Evolutionary conservation across 2,113 vertebrate species (phyloP), one percentile per base, ranked within the genome.

Genomic region (Puntigrus tetrazona): DNA sequence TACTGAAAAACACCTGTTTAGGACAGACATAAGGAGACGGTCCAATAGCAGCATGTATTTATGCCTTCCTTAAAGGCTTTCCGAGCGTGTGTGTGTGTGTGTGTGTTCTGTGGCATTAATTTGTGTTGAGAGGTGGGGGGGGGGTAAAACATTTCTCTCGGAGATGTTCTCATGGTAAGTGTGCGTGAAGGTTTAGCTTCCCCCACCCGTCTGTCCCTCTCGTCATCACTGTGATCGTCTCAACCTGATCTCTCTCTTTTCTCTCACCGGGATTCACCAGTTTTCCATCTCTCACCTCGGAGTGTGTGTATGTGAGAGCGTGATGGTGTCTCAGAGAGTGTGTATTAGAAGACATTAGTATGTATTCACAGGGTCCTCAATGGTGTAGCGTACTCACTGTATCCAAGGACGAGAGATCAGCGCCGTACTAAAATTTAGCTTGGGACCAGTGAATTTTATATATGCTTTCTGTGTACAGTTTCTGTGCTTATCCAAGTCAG

Each of bases 221-320:
- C 88, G 86, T 91, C 78, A 80, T 65, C n/a, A 10, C n/a, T 86
- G 91, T 93, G 89, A 92, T 92, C 91, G 90, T 92, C 86, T 89
- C 88, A 90, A 91, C 91, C 90, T 88, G 87, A 89, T 90, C 90
- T n/a, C 82, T 90, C 87, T 67, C 85, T 86, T 91, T 36, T 81
- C 87, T 90, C 85, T 90, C 90, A 84, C 91, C 90, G 85, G 86
- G 89, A 92, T 90, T 90, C 92, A 88, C 87, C 90, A 87, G 91
- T 89, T 87, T 85, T 90, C 89, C 84, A 90, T 91, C 90, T 92
- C 84, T 88, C 89, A 92, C 90, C 88, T 74, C 18, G 65, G 72
- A 77, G 55, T 55, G 65, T 81, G 69, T 86, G 80, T 74, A n/a
- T 16, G 50, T 81, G 78, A 61, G 47, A 81, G 41, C 36, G 52